phyloP scores from a whole-genome alignment of 2,113 vertebrate species.

The Neodontobutis hainanensis region DNA sequence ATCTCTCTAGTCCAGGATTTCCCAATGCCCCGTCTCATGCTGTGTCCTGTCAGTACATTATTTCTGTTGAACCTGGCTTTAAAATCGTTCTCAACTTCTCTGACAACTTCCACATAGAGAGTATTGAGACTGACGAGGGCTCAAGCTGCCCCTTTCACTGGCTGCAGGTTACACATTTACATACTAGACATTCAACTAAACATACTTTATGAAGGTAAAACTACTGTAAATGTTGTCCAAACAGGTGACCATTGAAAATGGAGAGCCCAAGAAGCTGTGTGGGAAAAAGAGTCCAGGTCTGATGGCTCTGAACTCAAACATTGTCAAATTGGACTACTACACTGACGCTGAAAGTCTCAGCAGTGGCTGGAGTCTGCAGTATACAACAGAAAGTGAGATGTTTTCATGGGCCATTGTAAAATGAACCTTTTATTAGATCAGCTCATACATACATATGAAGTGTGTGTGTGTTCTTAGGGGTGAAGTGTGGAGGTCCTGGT shows the following conservation, averaged over 20 bases:
- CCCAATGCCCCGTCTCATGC: constrained; percentile 54
- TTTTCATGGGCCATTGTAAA: neutral
- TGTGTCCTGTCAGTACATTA: constrained; percentile 73
- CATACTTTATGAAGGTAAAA: neutral
- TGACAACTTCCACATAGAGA: constrained; percentile 75
- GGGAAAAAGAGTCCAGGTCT: constrained; percentile 71
- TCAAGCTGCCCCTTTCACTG: constrained; percentile 70
- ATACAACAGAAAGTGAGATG: constrained; percentile 76
- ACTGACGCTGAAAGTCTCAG: constrained; percentile 71
- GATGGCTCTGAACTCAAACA: constrained; percentile 59
- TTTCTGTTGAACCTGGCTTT: constrained; percentile 73
- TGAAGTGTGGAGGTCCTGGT: constrained; percentile 63
- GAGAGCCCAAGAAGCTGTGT: constrained; percentile 65
- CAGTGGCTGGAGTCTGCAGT: constrained; percentile 75
- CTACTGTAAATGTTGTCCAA: neutral
- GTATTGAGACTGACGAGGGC: constrained; percentile 46
- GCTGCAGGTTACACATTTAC: constrained; percentile 67
- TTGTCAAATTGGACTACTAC: constrained; percentile 72
- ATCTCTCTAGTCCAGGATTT: constrained; percentile 75
- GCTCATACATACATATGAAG: neutral
- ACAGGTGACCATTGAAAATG: constrained; percentile 61
- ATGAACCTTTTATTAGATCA: neutral
- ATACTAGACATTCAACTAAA: neutral
- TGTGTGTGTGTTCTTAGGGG: constrained; percentile 56
- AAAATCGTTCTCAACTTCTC: constrained; percentile 73